Conservation (phyloP, 1,140 invertebrate species). For the Ctenoplectra terminalis region DNA sequence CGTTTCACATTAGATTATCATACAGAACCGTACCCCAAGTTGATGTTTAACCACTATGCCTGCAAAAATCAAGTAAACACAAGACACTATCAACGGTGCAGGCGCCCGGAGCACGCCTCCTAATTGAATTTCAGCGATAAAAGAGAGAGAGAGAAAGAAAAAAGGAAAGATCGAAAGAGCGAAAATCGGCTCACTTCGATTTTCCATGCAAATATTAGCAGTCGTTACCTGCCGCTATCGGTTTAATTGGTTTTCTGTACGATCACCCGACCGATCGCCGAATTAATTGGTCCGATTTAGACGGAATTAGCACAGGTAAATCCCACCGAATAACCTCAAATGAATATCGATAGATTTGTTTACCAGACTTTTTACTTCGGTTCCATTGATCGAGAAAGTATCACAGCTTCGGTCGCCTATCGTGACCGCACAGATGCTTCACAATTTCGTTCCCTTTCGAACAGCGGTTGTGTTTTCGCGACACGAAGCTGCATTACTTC, state of each 20-base stretch:
- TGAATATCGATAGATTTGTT: constrained; percentile 55
- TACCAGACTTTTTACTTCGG: background rate
- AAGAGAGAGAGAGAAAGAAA: background rate
- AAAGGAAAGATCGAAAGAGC: background rate
- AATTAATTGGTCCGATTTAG: constrained; percentile 46
- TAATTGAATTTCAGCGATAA: constrained; percentile 25
- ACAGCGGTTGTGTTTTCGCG: too few relatives aligned
- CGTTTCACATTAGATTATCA: background rate
- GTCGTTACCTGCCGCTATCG: constrained; percentile 28
- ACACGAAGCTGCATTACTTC: background rate
- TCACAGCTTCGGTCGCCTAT: background rate
- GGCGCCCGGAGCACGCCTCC: background rate
- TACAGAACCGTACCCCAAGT: background rate
- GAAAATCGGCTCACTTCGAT: constrained; percentile 20
- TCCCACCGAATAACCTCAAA: constrained; percentile 33
- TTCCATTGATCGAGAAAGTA: constrained; percentile 22
- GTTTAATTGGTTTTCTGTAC: constrained; percentile 54
- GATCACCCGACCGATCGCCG: constrained; percentile 24
- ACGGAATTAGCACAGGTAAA: constrained; percentile 47
- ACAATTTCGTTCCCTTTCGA: background rate
- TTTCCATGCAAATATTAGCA: constrained; percentile 46
- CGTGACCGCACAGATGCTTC: background rate
- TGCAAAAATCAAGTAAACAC: background rate
- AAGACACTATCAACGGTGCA: background rate
- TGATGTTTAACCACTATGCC: too few relatives aligned